Percentiles rank a stretch among this genome's conserved stretches.
Evolutionary conservation across 2,113 vertebrate genomes (phyloP).

Genomic region (Tetrax tetrax): DNA sequence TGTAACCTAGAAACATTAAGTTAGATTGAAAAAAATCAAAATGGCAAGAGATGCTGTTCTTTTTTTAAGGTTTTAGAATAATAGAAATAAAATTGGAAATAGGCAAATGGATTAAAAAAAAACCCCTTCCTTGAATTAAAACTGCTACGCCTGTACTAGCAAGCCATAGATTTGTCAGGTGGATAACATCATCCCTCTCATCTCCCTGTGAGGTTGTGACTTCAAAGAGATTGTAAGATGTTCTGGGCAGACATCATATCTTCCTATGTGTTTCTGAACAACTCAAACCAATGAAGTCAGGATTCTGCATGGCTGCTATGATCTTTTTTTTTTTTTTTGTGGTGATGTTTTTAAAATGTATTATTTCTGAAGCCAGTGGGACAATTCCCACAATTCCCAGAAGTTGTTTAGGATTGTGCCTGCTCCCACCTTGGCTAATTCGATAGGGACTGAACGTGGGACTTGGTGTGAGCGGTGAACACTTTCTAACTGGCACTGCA

Average conservation of each 20-base stretch:
- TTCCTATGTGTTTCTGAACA: background rate
- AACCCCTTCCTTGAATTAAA: background rate
- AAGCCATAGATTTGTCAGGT: conserved; percentile 31
- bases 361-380: background rate
- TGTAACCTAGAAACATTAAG: conserved; percentile 64
- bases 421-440: background rate
- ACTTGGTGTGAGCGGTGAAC: background rate
- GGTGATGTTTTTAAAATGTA: background rate
- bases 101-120: background rate
- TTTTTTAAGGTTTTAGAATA: conserved; percentile 59
- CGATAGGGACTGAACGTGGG: background rate
- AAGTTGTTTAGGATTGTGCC: background rate
- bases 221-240: conserved; percentile 22
- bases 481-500: background rate
- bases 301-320: background rate
- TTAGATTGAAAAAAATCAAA: background rate
- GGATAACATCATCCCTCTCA: background rate
- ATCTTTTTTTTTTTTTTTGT: background rate
- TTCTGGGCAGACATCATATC: background rate
- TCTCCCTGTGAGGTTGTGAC: background rate
- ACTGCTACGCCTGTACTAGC: conserved; percentile 20
- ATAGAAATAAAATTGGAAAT: conserved; percentile 52
- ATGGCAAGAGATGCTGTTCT: conserved; percentile 47
- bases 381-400: background rate
- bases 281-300: background rate